A percentile compares a stretch with the other conserved stretches of the same genome.
These are phyloP conservation scores for Ophiodon elongatus DNA, from an alignment of 2,113 vertebrate genomes.

Conservation along the genomic window DNA sequence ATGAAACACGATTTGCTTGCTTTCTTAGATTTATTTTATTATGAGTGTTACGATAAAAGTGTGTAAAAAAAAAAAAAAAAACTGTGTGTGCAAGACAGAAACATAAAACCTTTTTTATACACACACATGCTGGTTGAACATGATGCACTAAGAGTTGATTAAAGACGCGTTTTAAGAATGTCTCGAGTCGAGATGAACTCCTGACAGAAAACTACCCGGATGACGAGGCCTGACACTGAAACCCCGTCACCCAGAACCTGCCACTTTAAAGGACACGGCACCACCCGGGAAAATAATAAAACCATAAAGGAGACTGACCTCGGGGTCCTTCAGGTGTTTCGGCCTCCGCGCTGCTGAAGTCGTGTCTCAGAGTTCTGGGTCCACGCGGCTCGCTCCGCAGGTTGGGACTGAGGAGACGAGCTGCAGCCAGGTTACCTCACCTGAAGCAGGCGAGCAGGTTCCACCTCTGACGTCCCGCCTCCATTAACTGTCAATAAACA, in stretches of 20 bases:
- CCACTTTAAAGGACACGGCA: not conserved
- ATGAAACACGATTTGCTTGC: not conserved
- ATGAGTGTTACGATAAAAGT: not conserved
- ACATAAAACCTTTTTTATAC: not conserved
- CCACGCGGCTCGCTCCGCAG: conserved; percentile 37
- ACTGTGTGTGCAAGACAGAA: not conserved
- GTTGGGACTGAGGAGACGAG: conserved; percentile 22
- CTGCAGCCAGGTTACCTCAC: conserved; percentile 20
- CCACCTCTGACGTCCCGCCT: conserved; percentile 23
- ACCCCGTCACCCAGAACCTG: not conserved
- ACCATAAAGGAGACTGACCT: conserved; percentile 47
- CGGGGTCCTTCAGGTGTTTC: conserved; percentile 21
- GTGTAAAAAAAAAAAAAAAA: not conserved
- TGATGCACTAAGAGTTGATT: not conserved
- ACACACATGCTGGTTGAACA: not conserved
- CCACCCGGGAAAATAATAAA: not conserved
- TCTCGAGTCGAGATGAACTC: not conserved
- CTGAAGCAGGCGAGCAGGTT: conserved; percentile 80
- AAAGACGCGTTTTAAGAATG: not conserved
- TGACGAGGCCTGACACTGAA: conserved; percentile 1
- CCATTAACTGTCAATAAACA: conserved; percentile 28
- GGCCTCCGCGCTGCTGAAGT: not conserved
- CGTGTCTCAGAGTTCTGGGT: not conserved
- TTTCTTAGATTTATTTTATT: not conserved
- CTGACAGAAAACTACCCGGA: conserved; percentile 23